Evolutionary conservation across 2,113 vertebrate species (phyloP), one percentile per base, ranked within the genome.

Genomic region (Actinemys pallida): DNA sequence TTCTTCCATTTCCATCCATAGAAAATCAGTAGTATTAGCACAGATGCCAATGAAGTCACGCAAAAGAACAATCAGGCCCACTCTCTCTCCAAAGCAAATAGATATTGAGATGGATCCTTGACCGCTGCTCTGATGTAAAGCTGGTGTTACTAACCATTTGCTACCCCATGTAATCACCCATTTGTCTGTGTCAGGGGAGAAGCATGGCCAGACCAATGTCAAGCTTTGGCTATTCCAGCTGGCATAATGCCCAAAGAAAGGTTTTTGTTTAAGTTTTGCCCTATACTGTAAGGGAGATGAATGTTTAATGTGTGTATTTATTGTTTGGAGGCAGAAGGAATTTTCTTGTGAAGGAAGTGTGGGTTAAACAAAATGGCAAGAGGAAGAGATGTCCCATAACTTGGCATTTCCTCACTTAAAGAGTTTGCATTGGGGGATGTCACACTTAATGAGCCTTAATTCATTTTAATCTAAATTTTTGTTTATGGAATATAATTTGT

Each of bases 381-480:
- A 25, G 53, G 90, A 87, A 57, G 56, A 87, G 39, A 49, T n/a
- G 2, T 80, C 52, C 56, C 29, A 35, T 54, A 72, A 24, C 88
- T 83, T 52, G n/a, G 57, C 53, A 57, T 90, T 93, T 89, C 42
- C 35, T 17, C 52, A 90, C 12, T 87, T 82, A 62, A 49, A 90
- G 35, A 6, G 12, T 92, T 83, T 56, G 14, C 69, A 49, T 29
- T 7, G 35, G 39, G 3, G 1, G 69, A 25, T 16, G 35, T 95
- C 31, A 50, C 90, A 5, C 10, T 87, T 97, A 97, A 93, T 93
- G 69, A 47, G 78, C 49, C 17, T 92, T 86, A 88, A 87, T 93
- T 84, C 83, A 27, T 89, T 96, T 94, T 90, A 49, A 92, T 92
- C 79, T 91, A 59, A 91, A 35, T 82, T 93, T 97, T 94, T 95